Percentiles rank a stretch among this genome's conserved stretches.
Conservation (phyloP, 2,113 vertebrate genomes). For the Lethenteron camtschaticum region DNA sequence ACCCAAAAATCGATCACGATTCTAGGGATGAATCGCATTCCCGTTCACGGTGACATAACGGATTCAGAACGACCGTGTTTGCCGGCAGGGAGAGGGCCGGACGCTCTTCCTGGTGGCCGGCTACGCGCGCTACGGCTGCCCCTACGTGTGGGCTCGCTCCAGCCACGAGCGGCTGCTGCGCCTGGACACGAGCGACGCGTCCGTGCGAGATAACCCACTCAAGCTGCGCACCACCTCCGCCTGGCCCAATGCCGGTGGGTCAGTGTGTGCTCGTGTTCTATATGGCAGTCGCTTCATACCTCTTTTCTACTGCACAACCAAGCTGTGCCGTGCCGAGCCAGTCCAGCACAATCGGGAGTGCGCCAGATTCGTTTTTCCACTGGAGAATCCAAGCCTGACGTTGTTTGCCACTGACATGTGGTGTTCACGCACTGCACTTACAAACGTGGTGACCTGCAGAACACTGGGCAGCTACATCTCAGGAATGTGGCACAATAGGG, state of each 20-base stretch:
- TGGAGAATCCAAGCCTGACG: too few species aligned
- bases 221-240: constrained; percentile 31
- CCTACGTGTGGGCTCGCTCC: constrained; percentile 39
- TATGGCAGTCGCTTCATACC: background rate
- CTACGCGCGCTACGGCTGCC: constrained; percentile 33
- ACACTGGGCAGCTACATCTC: too few species aligned
- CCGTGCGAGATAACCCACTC: constrained; percentile 34
- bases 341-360: background rate
- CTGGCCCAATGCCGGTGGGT: constrained; percentile 24
- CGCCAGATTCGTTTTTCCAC: background rate
- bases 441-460: too few species aligned
- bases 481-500: too few species aligned
- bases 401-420: too few species aligned
- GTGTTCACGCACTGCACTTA: too few species aligned
- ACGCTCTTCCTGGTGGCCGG: constrained; percentile 38
- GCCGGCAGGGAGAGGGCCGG: constrained; percentile 10
- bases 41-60: too few species aligned
- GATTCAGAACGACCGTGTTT: too few species aligned
- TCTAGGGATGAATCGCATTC: too few species aligned
- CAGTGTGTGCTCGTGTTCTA: background rate
- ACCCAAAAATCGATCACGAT: too few species aligned
- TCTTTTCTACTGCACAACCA: background rate
- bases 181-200: constrained; percentile 24
- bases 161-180: constrained; percentile 34
- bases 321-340: background rate